Conservation (phyloP, 2,888 invertebrate species). For the Zele albiditarsus region DNA sequence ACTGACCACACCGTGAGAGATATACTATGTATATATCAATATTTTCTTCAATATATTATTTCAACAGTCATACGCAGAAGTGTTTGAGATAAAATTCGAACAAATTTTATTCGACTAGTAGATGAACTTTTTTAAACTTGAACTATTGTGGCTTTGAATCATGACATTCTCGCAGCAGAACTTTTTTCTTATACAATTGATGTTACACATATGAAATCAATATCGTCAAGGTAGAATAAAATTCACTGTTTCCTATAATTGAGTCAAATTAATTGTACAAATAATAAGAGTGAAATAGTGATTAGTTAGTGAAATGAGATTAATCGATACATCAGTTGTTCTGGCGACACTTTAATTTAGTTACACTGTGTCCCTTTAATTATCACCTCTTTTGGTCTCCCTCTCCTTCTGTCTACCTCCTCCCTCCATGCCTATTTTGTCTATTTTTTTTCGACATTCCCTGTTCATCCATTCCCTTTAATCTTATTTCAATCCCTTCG, state of each 20-base stretch:
- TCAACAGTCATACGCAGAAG: too few relatives aligned
- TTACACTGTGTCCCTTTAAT: conserved; percentile 23
- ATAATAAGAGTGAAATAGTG: conserved; percentile 7
- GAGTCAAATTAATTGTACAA: conserved; percentile 7
- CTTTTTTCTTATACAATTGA: too few relatives aligned
- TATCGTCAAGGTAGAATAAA: not conserved
- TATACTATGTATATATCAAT: not conserved
- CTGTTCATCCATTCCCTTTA: conserved; percentile 12
- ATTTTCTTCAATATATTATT: not conserved
- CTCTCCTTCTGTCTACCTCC: not conserved
- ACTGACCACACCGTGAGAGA: conserved; percentile 56
- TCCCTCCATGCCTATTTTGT: conserved; percentile 1
- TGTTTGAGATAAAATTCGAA: too few relatives aligned
- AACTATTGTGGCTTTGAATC: too few relatives aligned
- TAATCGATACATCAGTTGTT: conserved; percentile 24
- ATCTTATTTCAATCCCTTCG: not conserved
- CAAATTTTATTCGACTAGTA: too few relatives aligned
- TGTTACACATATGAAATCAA: not conserved
- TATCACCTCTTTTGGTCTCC: not conserved
- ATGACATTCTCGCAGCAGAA: too few relatives aligned
- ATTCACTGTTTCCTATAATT: not conserved
- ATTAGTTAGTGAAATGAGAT: conserved; percentile 1
- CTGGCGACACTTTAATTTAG: conserved; percentile 26
- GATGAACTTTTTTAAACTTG: too few relatives aligned
- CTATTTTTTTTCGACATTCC: not conserved